Base-by-base conservation (phyloP, 2,888 invertebrate genomes). In the Mechanitis messenoides region DNA sequence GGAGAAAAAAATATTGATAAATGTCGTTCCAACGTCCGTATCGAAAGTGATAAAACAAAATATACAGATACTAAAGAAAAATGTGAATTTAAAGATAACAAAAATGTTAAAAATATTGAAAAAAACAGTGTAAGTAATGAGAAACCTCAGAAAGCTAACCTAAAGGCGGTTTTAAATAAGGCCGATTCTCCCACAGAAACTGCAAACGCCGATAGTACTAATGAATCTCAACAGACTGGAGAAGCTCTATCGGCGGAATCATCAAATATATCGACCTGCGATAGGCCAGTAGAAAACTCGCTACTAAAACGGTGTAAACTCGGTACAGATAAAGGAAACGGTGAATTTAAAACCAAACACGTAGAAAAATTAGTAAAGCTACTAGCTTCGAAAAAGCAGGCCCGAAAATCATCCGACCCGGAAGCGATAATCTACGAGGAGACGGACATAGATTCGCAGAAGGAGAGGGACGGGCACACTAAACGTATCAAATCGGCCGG, bases 401-500 rank as follows among this genome's bases (percentile, higher is more conserved):
- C 68, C 1, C 45, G 38, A 59, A 69, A 60, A 54, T 59, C 56
- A 63, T 67, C 53, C 7, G 65, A 67, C 55, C 33, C 63, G 31
- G 69, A 68, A n/a, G 59, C 61, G 3, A 66, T 62, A 4, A 62
- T 68, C 33, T 50, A 57, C 1, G 66, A 69, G 3, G 56, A 56
- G 45, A 56, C 57, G 35, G 70, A 71, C 12, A 54, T 60, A 9
- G 68, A 67, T 35, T 58, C 55, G 2, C 55, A 72, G 28, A 66
- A 59, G 20, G 53, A 65, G 4, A 71, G 67, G 42, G 73, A 71
- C 54, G 69, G 68, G 38, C 61, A 60, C 38, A 59, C 70, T 11
- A 85, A 85, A 64, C 78, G 85, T 33, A 80, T 83, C 66, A 87
- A 85, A 69, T 67, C 83, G 38, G 65, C 74, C 12, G 57, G 66